These are phyloP conservation scores for Drosophila neoperkinsi DNA, from an alignment of 2,888 invertebrate genomes.

Conservation along the genomic window DNA sequence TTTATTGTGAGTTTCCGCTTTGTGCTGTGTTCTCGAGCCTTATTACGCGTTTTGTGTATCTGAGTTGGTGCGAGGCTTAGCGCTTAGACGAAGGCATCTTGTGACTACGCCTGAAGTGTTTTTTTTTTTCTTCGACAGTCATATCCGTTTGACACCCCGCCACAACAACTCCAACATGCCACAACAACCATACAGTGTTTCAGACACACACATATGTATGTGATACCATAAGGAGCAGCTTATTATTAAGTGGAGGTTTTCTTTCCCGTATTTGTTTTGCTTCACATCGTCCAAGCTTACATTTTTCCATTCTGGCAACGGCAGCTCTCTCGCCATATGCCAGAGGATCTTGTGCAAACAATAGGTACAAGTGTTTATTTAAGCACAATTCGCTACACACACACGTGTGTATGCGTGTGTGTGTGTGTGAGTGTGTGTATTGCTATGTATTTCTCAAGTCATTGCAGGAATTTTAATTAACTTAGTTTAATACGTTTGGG, in stretches of 20 bases:
- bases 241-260: constrained; percentile 63
- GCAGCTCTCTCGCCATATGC: constrained; percentile 49
- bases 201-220: constrained; percentile 24
- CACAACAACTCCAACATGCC: constrained; percentile 1
- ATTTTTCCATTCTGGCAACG: constrained; percentile 38
- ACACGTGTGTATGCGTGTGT: constrained; percentile 17
- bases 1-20: constrained; percentile 26
- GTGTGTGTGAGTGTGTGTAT: constrained; percentile 14
- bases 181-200: constrained; percentile 7
- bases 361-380: constrained; percentile 57
- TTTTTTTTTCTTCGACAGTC: constrained; percentile 53
- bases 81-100: constrained; percentile 73
- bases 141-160: constrained; percentile 49
- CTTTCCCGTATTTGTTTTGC: constrained; percentile 56
- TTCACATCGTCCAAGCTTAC: constrained; percentile 23
- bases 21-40: constrained; percentile 11
- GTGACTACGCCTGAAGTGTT: constrained; percentile 74
- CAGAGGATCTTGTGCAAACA: constrained; percentile 56
- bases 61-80: constrained; percentile 53
- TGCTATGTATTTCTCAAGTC: constrained; percentile 49
- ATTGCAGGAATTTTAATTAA: constrained; percentile 78
- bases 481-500: constrained; percentile 55
- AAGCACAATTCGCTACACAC: constrained; percentile 29
- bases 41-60: constrained; percentile 32
- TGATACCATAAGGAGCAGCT: constrained; percentile 47